Evolutionary conservation across 2,797 vertebrate species (phyloP).

Genomic region (Oophaga sylvatica): DNA sequence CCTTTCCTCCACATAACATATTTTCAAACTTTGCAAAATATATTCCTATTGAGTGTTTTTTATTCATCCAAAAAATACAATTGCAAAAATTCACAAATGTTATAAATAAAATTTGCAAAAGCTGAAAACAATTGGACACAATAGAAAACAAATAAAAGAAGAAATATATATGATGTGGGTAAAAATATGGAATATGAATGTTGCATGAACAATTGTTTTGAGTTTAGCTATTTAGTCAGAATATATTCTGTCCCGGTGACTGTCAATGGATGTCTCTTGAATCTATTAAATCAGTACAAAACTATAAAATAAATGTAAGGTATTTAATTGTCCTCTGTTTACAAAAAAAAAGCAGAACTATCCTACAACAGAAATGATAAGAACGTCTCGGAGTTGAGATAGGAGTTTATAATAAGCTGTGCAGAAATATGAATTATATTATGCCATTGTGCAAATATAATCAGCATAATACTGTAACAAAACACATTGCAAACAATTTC

Average conservation of each 20-base stretch:
- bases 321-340: constrained; percentile 41
- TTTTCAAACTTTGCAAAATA: constrained; percentile 23
- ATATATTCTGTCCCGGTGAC: constrained; percentile 3
- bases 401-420: constrained; percentile 33
- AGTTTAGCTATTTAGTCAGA: constrained; percentile 25
- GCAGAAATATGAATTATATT: constrained; percentile 14
- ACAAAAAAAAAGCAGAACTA: constrained; percentile 30
- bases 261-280: constrained; percentile 34
- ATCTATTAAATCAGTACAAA: constrained; percentile 26
- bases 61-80: constrained; percentile 31
- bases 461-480: constrained; percentile 17
- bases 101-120: constrained; percentile 23
- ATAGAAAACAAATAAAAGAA: constrained; percentile 8
- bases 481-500: constrained; percentile 15
- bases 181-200: constrained; percentile 34
- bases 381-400: constrained; percentile 16
- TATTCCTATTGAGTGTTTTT: constrained; percentile 39
- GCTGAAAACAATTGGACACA: constrained; percentile 33
- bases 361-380: constrained; percentile 31
- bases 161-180: background rate
- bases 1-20: background rate
- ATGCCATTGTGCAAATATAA: constrained; percentile 40
- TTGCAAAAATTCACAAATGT: constrained; percentile 31
- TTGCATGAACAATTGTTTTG: constrained; percentile 26
- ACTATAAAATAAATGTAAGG: constrained; percentile 32